These are phyloP conservation scores for Lissonota sp. DNA, from an alignment of 2,888 invertebrate species.

Conservation along the genomic window DNA sequence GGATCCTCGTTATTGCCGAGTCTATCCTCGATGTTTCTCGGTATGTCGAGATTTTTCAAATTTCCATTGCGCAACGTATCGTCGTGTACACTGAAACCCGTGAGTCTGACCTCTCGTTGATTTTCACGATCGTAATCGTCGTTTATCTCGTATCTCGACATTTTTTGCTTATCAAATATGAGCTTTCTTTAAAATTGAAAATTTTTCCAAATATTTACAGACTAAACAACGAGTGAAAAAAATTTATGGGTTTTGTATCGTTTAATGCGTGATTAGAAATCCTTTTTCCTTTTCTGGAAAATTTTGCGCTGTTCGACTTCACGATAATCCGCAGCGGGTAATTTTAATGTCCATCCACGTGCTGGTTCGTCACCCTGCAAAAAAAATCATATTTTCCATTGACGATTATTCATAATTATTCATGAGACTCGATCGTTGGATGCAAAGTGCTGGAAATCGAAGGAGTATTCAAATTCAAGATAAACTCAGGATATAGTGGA, in stretches of 20 bases:
- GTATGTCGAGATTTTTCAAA: slow-evolving; percentile 66
- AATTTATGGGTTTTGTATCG: background rate
- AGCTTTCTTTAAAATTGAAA: slow-evolving; percentile 6
- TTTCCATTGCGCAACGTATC: slow-evolving; percentile 69
- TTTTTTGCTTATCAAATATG: slow-evolving; percentile 41
- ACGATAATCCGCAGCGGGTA: slow-evolving; percentile 56
- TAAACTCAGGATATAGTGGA: no score
- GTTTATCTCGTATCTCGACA: slow-evolving; percentile 79
- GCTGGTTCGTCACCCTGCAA: slow-evolving; percentile 43
- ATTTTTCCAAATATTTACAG: no score
- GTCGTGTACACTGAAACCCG: slow-evolving; percentile 75
- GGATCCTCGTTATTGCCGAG: slow-evolving; percentile 65
- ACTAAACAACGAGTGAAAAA: background rate
- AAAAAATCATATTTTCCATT: background rate
- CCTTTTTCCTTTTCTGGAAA: slow-evolving; percentile 27
- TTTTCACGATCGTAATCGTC: slow-evolving; percentile 74
- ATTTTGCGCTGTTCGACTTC: slow-evolving; percentile 24
- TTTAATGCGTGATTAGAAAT: slow-evolving; percentile 15
- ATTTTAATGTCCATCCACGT: slow-evolving; percentile 69
- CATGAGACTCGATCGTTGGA: no score
- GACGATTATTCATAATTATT: slow-evolving; percentile 4
- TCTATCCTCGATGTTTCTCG: slow-evolving; percentile 71
- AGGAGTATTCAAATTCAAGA: no score
- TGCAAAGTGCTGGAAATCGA: no score
- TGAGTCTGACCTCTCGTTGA: slow-evolving; percentile 76